Evolutionary conservation across 2,113 vertebrate species (phyloP), one percentile per base, ranked within the genome.

Genomic region (Ahaetulla prasina): DNA sequence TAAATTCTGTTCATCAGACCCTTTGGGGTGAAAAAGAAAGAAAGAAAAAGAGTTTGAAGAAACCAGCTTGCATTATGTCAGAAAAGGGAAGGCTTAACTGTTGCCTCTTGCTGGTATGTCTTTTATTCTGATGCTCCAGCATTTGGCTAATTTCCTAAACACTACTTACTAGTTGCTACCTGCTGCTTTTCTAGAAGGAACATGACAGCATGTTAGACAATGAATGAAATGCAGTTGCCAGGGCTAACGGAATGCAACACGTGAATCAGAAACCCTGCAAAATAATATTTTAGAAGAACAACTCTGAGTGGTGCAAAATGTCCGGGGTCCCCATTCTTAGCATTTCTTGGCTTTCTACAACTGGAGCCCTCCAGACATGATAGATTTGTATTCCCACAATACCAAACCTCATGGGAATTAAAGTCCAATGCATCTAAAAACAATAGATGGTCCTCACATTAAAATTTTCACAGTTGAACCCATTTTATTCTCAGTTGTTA

Each of bases 91-190:
- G 16, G 89, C 43, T 43, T 88, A 8, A 27, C 35, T 25, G 30
- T 52, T 39, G 14, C 5, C 20, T 57, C 60, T 57, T 84, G 43
- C 85, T 47, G 10, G 53, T 53, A 55, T 18, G 23, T 63, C 90
- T 91, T 88, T 85, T 43, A 89, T 86, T 85, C 90, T n/a, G 49
- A 68, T 20, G 89, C 35, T 30, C 18, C 54, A 2, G 45, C 87
- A n/a, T 89, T 89, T 89, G 91, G 68, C 90, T 91, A 53, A 89
- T 89, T 91, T 63, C 47, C 60, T 85, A 85, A 85, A 47, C 49
- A 45, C 25, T 45, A 68, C 53, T 91, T 89, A 63, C 35, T 4
- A 54, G 39, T 14, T 3, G 54, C 60, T 52, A 85, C 87, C 87
- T 85, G 87, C 90, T 89, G 54, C 35, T 89, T 85, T 43, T 85